Base-by-base conservation (phyloP, 2,113 vertebrate species). In the Burhinus bistriatus region DNA sequence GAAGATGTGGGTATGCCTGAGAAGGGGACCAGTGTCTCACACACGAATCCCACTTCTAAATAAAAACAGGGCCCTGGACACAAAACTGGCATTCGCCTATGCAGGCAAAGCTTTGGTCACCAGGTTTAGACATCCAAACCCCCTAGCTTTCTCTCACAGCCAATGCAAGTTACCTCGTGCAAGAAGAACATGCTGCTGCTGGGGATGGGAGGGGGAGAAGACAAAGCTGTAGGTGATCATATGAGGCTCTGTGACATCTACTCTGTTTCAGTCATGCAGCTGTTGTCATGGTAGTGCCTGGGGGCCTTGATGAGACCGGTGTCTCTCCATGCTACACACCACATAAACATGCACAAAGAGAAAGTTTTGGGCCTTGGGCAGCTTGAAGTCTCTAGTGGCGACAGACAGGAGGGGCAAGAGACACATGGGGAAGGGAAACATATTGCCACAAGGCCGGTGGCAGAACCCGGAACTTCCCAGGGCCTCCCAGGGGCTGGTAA, bases 241-340 rank as follows among this genome's bases (percentile, higher is more conserved):
- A 26, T 17, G 51, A 96, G 17, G 34, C 40, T 73, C 55, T 61
- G 27, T 49, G 68, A 52, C n/a, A 79, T 64, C 59, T 70, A 25
- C 14, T 52, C 32, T 58, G 15, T 51, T 81, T 82, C 8, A 49
- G 7, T 75, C 0, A 0, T 0, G 0, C 18, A 45, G 36, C 6
- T 83, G 15, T 64, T 77, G 26, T 68, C 9, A 2, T 18, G 9
- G 25, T 15, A 61, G 54, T n/a, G 26, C 12, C 21, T 54, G 66
- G 5, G 9, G 12, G 3, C 20, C 18, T 20, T 70, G 34, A 45
- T 1, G 9, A 88, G 49, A 71, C 9, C 26, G 7, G 16, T 55
- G 36, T 40, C 34, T 34, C 42, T 87, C 54, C 61, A n/a, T 40
- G 16, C 17, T 52, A 42, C 22, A 38, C 12, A 15, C 9, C 14